Evolutionary conservation across 92 coral and sea anemone genomes (phyloP), one percentile per base, ranked within the genome.

Genomic region (Parazoanthus darwini): DNA sequence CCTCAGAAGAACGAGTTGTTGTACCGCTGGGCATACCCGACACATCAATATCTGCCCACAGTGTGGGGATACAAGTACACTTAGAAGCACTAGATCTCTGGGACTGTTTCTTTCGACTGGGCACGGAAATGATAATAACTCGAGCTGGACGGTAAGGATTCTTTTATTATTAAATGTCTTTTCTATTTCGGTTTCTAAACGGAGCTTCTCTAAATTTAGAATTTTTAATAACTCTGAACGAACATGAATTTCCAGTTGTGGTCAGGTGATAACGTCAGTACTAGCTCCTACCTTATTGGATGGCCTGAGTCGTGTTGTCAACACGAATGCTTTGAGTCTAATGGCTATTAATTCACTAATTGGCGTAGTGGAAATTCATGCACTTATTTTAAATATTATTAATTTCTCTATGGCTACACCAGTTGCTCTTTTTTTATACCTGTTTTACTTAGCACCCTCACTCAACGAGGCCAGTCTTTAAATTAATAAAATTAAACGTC

Each of bases 41-140:
- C 82, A 48, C 89, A 85, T 76, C 84, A 87, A 58, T 81, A 66
- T 23, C 54, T 13, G 3, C 54, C 15, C 76, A 4, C 65, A 29
- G 48, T 46, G 77, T 37, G 54, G 89, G 87, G 87, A 90, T 90
- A 58, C 87, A 93, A 87, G 94, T 90, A 5, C 68, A 87, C 29
- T 90, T 95, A 22, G 98, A 95, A 72, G 96, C 96, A 74, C 76
- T 86, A 79, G 98, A 95, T 88, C 92, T 95, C 77, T 95, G 98
- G 98, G 93, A 95, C 71, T 93, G 98, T 77, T 95, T 95, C 90
- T 95, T 92, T 78, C 93, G 98, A 1, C 94, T 95, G 37, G 98
- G 98, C 8, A 95, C 98, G 76, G 98, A 95, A 77, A 95, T 95
- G 98, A 95, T 93, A 36, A 95, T 95, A 74, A 95, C 98, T 14